Evolutionary conservation across 1,140 invertebrate genomes (phyloP).

Genomic region (Elymnias hypermnestra): DNA sequence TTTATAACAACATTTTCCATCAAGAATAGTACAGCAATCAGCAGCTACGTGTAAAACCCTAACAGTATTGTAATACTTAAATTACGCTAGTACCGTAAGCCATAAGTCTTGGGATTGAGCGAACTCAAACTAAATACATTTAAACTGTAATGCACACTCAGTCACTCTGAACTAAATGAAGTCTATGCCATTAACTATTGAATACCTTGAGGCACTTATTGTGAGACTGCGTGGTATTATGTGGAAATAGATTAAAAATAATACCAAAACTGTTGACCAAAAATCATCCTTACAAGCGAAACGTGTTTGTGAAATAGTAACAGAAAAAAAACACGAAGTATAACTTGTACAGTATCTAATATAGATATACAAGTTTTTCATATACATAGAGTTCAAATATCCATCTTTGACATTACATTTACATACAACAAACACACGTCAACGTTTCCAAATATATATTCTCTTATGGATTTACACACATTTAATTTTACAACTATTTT

Average conservation of each 20-base stretch:
- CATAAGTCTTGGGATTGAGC: constrained; percentile 73
- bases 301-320: constrained; percentile 64
- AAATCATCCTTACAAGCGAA: constrained; percentile 49
- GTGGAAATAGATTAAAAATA: constrained; percentile 13
- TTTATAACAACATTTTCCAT: constrained; percentile 55
- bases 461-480: constrained; percentile 64
- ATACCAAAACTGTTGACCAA: constrained; percentile 12
- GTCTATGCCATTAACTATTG: constrained; percentile 20
- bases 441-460: constrained; percentile 74
- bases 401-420: constrained; percentile 63
- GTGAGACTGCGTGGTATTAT: constrained; percentile 39
- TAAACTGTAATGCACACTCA: constrained; percentile 62
- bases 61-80: constrained; percentile 67
- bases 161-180: constrained; percentile 31
- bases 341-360: constrained; percentile 55
- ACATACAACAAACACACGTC: constrained; percentile 69
- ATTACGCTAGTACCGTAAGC: constrained; percentile 63
- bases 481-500: constrained; percentile 60
- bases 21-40: constrained; percentile 62
- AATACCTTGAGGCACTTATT: constrained; percentile 34
- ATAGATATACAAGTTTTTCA: constrained; percentile 36
- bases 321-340: constrained; percentile 51
- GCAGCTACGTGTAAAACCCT: constrained; percentile 60
- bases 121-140: constrained; percentile 64
- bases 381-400: constrained; percentile 62